A percentile compares a stretch with the other conserved stretches of the same genome.
Evolutionary conservation across 2,797 vertebrate species (phyloP).

Genomic region (Rhinichthys osculus): DNA sequence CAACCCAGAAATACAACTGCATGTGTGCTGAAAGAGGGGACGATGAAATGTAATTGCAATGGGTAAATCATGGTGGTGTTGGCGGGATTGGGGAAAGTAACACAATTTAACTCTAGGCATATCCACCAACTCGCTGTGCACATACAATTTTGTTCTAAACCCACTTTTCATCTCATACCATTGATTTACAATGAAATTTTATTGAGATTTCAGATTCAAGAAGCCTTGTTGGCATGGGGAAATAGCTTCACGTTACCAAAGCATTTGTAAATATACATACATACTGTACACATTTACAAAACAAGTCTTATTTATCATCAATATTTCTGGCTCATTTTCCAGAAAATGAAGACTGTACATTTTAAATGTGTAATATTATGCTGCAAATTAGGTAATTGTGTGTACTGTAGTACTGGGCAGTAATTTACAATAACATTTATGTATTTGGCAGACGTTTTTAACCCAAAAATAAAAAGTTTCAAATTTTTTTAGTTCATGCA

Average conservation of each 20-base stretch:
- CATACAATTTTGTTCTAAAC: background rate
- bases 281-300: background rate
- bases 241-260: background rate
- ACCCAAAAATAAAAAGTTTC: background rate
- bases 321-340: background rate
- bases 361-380: background rate
- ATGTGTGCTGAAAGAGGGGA: conserved; percentile 19
- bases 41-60: conserved; percentile 42
- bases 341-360: background rate
- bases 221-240: background rate
- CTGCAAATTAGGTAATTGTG: background rate
- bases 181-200: background rate
- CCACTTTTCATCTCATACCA: background rate
- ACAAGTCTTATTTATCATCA: background rate
- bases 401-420: background rate
- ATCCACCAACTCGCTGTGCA: conserved; percentile 1
- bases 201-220: conserved; percentile 9
- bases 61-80: conserved; percentile 47
- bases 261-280: conserved; percentile 9
- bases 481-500: background rate
- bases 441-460: background rate
- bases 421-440: background rate
- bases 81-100: conserved; percentile 10
- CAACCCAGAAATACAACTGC: conserved; percentile 51
- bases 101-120: background rate